Evolutionary conservation across 2,888 invertebrate species (phyloP), one percentile per base, ranked within the genome.

Genomic region (Pemphredon lugubris): DNA sequence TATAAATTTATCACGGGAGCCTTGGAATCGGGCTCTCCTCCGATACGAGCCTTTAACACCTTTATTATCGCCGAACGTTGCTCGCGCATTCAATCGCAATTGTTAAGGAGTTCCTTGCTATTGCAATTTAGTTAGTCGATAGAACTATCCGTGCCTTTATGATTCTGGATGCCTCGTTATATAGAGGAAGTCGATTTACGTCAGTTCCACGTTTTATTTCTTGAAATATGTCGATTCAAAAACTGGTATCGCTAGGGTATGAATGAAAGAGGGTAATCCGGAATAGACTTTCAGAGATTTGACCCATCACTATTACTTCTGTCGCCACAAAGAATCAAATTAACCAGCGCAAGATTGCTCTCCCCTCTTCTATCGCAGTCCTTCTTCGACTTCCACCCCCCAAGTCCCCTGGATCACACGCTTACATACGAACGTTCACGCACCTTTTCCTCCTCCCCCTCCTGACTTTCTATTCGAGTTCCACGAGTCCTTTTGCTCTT

Each of bases 291-390:
- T 82, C 76, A 82, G 77, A 81, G 84, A 86, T 82, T 86, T 83
- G 83, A 86, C 84, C 64, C 42, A 18, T 79, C 80, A 79, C 81
- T 86, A 83, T 85, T 85, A 84, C 85, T 85, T 79, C 81, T 83
- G 82, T 85, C 84, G 77, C 84, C 84, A 87, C 86, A 83, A 86
- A 84, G 78, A 86, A 86, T 85, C 78, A 85, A 84, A 86, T 86
- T 84, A 84, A 85, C 79, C 80, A 75, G 81, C 79, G 73, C 69
- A 79, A 84, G 78, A 85, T 84, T 84, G 75, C 78, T 82, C 73
- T 73, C 69, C 67, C 59, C 65, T 48, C 51, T 34, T 44, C 55
- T 59, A 11, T 13, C 16, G 18, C n/a, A 18, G 11, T 11, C 50
- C n/a, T 40, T 5, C 14, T 18, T 21, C 37, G 18, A 30, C 11